Percentiles rank a stretch among this genome's conserved stretches.
Conservation (phyloP, 2,797 vertebrate species). For the Darevskia nairensis region DNA sequence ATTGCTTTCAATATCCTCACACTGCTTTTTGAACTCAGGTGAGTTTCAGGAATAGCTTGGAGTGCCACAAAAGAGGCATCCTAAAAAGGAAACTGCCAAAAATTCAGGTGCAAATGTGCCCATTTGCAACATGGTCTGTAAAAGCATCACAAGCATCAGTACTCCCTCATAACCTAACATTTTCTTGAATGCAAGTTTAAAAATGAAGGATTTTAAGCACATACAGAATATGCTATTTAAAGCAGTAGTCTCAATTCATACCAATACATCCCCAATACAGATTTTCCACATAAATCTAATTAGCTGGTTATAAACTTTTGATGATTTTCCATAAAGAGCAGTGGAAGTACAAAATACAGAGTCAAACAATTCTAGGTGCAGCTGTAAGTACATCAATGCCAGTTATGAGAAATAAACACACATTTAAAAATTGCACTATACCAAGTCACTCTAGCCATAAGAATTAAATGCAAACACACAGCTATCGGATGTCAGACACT, state of each 20-base stretch:
- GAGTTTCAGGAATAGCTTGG: not conserved
- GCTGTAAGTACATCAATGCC: not conserved
- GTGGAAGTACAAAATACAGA: not conserved
- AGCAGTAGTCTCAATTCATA: not conserved
- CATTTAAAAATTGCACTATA: not conserved
- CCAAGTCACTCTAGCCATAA: not conserved
- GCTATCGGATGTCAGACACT: not conserved
- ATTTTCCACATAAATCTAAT: not conserved
- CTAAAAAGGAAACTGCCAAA: not conserved
- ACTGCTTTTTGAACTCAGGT: not conserved
- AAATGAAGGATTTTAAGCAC: not conserved
- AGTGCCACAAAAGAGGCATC: not conserved
- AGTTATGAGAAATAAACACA: not conserved
- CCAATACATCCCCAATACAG: not conserved
- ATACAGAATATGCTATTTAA: not conserved
- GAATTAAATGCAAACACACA: not conserved
- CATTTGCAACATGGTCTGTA: not conserved
- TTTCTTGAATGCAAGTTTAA: not conserved
- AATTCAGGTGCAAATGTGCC: not conserved
- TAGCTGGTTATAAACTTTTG: not conserved
- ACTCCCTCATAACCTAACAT: not conserved
- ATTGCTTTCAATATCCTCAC: not conserved
- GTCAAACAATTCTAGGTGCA: not conserved
- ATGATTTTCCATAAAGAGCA: not conserved
- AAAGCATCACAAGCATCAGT: not conserved